Percentiles rank a stretch among this genome's conserved stretches.
Evolutionary conservation across 92 coral and sea anemone genomes (phyloP).

Genomic region (Montipora capitata): DNA sequence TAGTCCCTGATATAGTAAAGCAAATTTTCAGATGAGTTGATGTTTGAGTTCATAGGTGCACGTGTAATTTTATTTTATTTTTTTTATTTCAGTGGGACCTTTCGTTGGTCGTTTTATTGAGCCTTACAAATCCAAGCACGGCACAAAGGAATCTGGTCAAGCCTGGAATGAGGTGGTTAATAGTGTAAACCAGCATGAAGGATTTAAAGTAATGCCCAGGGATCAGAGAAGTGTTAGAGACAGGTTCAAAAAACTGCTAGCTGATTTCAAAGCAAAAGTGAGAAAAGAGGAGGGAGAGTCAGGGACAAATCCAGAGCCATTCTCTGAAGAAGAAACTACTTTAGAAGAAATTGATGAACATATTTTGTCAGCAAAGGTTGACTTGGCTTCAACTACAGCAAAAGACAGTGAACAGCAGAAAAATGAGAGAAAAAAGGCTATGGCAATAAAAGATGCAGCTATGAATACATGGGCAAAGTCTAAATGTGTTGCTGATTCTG

Average conservation of each 20-base stretch:
- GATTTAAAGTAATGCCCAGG: conserved; percentile 52
- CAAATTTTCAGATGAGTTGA: background rate
- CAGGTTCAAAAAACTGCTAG: conserved; percentile 57
- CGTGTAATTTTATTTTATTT: background rate
- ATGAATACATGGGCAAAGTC: conserved; percentile 75
- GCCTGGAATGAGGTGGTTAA: conserved; percentile 50
- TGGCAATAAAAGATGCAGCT: conserved; percentile 63
- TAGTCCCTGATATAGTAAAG: background rate
- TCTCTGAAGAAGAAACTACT: conserved; percentile 56
- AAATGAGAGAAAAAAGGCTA: conserved; percentile 60
- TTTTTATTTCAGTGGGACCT: conserved; percentile 54
- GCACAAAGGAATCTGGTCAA: conserved; percentile 66
- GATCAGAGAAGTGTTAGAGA: conserved; percentile 68
- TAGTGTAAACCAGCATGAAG: conserved; percentile 45
- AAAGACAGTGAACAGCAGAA: conserved; percentile 30
- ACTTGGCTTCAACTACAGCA: conserved; percentile 19
- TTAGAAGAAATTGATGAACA: conserved; percentile 65
- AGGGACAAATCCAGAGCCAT: conserved; percentile 58
- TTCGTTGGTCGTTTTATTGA: conserved; percentile 53
- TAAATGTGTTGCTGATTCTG: conserved; percentile 26
- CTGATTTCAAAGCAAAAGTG: conserved; percentile 8
- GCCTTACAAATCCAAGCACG: conserved; percentile 51
- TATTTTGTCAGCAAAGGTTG: conserved; percentile 26
- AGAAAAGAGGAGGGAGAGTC: conserved; percentile 61
- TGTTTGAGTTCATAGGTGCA: background rate